Conservation (phyloP, 2,113 vertebrate species). For the Kobus ellipsiprymnus region DNA sequence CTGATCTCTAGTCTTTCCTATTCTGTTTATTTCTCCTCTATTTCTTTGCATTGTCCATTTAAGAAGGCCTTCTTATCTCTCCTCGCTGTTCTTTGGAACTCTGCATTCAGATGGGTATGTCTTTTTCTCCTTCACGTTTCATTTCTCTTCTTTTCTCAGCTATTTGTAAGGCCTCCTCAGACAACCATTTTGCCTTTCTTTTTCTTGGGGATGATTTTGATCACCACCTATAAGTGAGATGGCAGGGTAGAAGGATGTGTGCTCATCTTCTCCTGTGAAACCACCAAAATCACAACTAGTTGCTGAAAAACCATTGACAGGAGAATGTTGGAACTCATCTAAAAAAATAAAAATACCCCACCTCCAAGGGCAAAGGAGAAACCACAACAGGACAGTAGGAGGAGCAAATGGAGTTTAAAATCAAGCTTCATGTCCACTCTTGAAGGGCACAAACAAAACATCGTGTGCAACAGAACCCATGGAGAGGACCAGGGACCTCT, state of each 20-base stretch:
- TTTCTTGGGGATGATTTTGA: background rate
- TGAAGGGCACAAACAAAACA: background rate
- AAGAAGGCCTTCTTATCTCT: background rate
- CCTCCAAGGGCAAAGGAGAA: background rate
- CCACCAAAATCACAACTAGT: background rate
- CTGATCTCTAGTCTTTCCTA: background rate
- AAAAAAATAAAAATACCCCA: background rate
- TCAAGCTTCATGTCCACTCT: background rate
- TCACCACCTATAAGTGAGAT: background rate
- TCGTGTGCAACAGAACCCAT: background rate
- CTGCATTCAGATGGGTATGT: background rate
- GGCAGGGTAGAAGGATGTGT: background rate
- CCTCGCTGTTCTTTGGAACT: background rate
- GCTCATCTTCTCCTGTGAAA: background rate
- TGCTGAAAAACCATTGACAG: background rate
- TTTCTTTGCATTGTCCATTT: background rate
- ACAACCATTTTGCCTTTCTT: background rate
- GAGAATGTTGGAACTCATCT: background rate
- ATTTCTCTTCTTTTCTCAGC: background rate
- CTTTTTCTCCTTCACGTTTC: background rate
- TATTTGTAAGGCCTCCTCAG: background rate
- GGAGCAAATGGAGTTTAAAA: background rate
- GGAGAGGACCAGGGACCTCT: background rate
- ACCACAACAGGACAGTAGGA: background rate
- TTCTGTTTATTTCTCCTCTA: background rate